These are phyloP conservation scores for Molossus molossus DNA, from an alignment of 2,797 vertebrate genomes.

Conservation along the genomic window DNA sequence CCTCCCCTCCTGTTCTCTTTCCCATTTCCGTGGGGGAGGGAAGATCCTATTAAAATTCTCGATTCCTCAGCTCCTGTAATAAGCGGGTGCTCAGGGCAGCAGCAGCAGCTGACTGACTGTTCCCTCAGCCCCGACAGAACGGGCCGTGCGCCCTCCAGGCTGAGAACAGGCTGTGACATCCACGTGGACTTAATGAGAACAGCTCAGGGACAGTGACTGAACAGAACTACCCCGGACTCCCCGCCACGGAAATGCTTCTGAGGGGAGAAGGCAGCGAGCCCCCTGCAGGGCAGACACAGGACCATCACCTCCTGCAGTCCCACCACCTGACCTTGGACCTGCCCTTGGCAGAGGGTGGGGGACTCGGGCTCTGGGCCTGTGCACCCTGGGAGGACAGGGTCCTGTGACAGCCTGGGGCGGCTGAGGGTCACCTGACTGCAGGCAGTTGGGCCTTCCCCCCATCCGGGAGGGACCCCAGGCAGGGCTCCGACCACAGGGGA, in stretches of 20 bases:
- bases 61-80: neutral
- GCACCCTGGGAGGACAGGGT: neutral
- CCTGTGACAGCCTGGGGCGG: neutral
- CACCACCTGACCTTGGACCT: fast-evolving
- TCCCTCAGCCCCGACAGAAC: neutral
- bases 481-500: neutral
- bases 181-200: neutral
- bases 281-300: neutral
- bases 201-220: neutral
- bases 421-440: neutral
- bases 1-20: neutral
- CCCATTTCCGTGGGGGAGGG: neutral
- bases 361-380: too few relatives aligned
- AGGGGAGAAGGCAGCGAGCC: neutral
- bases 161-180: neutral
- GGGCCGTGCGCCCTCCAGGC: neutral
- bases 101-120: neutral
- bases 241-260: neutral
- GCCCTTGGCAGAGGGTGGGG: neutral
- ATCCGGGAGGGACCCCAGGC: fast-evolving
- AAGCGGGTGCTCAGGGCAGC: neutral
- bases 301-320: too few relatives aligned
- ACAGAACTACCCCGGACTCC: neutral
- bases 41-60: neutral
- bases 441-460: neutral